Evolutionary conservation across 2,113 vertebrate species (phyloP), one percentile per base, ranked within the genome.

Genomic region (Cervus canadensis): DNA sequence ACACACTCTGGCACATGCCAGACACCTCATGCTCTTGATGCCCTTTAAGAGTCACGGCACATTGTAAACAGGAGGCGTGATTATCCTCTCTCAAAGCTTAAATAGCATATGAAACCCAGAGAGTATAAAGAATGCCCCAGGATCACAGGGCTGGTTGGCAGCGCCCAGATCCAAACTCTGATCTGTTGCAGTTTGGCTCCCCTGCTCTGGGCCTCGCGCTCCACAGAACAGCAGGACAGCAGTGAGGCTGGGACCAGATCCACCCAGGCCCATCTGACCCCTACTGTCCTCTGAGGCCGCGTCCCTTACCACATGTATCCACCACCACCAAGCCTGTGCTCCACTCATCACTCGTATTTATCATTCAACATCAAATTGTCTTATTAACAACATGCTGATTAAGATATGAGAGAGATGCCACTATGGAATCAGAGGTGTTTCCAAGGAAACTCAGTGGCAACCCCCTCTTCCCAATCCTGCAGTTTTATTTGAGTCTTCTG

Each of bases 71-170:
- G 36, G 54, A 50, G 67, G 48, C 50, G 26, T 97, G 71, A 62
- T 93, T 93, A 86, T 54, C 78, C 50, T 96, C 86, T 78, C 88
- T 91, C 89, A 82, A 83, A 94, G 30, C 40, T 97, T 96, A 96
- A 97, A 96, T 91, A 96, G 95, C 96, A 79, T 86, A 89, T 92
- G 62, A 97, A 78, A 36, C 52, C 57, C 36, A 56, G 64, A 84
- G 56, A 87, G 30, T 36, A 0, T 93, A 64, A 50, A 57, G 60
- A 28, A 92, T 36, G 25, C 30, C 52, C 74, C 96, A 98, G 95
- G 95, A 96, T 97, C 89, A 89, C 56, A 45, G 52, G 40, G 57
- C 43, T 62, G 11, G 40, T 81, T 97, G 95, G 56, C 33, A 93
- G 74, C 36, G 43, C 25, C 16, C 30, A 71, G 54, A 64, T 64